These are phyloP conservation scores for Drosophila micromelanica DNA, from an alignment of 1,140 invertebrate species.

Conservation along the genomic window DNA sequence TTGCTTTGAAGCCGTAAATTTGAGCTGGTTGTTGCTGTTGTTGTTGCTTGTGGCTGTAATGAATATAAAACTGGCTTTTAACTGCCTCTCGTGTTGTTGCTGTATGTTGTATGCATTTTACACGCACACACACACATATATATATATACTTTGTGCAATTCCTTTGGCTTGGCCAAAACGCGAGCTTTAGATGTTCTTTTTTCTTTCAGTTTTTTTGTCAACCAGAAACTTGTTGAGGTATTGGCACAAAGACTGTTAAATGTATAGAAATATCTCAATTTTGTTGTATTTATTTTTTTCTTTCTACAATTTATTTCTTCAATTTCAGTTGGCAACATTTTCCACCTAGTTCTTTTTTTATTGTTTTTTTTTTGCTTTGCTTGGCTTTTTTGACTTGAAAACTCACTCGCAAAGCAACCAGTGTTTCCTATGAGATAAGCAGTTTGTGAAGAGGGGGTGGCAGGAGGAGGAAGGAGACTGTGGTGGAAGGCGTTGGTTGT, in stretches of 20 bases:
- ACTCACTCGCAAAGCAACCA: slow-evolving; percentile 60
- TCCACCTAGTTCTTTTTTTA: slow-evolving; percentile 15
- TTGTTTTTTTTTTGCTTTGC: slow-evolving; percentile 7
- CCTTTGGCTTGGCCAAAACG: slow-evolving; percentile 12
- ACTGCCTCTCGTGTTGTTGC: slow-evolving; percentile 57
- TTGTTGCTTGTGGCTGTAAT: slow-evolving; percentile 47
- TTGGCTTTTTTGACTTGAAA: slow-evolving; percentile 1
- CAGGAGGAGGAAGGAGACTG: not conserved
- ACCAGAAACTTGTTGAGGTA: slow-evolving; percentile 69
- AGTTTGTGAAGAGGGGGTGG: slow-evolving; percentile 36
- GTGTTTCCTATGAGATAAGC: slow-evolving; percentile 79
- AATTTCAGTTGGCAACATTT: slow-evolving; percentile 69
- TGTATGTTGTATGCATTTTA: slow-evolving; percentile 41
- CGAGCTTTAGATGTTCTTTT: slow-evolving; percentile 29
- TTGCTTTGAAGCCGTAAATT: slow-evolving; percentile 68
- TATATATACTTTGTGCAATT: slow-evolving; percentile 32
- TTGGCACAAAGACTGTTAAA: slow-evolving; percentile 9
- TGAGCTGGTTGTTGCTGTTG: slow-evolving; percentile 53
- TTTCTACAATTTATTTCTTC: slow-evolving; percentile 31
- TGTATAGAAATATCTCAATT: slow-evolving; percentile 28
- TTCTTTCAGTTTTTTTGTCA: slow-evolving; percentile 12
- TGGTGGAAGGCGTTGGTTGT: slow-evolving; percentile 4
- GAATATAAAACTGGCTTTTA: slow-evolving; percentile 75
- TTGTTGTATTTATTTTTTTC: slow-evolving; percentile 4
- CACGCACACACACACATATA: not conserved